Evolutionary conservation across 2,113 vertebrate species (phyloP), one percentile per base, ranked within the genome.

Genomic region (Nematolebias whitei): DNA sequence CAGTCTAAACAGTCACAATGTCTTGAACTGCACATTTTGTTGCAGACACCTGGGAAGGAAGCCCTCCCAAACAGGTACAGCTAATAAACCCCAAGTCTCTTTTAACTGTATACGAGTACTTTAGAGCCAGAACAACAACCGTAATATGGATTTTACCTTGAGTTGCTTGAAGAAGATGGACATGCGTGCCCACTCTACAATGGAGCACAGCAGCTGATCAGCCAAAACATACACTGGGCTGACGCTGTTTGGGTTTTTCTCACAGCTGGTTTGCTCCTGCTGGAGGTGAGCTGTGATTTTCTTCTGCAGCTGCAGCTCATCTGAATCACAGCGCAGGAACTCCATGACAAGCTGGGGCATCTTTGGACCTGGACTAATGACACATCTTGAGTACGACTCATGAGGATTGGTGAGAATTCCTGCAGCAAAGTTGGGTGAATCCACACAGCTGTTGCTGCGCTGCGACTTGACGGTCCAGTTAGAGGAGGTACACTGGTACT

Each of bases 131-230:
- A 39, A 12, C 22, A 18, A 16, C 2, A 26, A 41, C 14, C 40
- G 15, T 2, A 41, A 15, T 8, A 58, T n/a, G 16, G 24, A 1
- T 22, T 87, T 88, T 85, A 97, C 96, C 95, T 96, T 93, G 26
- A 98, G 91, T 58, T 98, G 95, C 78, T 95, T 96, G 90, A 98
- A 98, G 90, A 96, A 96, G 82, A 95, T 85, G 79, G 95, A 95
- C 53, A 93, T 93, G 54, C 96, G 91, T 0, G 96, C 96, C 96
- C 96, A 98, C 82, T 98, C 96, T 71, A 98, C 96, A 0, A 96
- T 95, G 86, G 93, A 94, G 85, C 96, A 94, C 68, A 98, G 93
- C 9, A 93, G 96, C 92, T 97, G 95, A 80, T 98, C 96, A 0
- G 94, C 95, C 93, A 98, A 93, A 86, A 92, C 91, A 73, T 94